Conservation (phyloP, 2,797 vertebrate genomes). For the Phoeniculus purpureus region DNA sequence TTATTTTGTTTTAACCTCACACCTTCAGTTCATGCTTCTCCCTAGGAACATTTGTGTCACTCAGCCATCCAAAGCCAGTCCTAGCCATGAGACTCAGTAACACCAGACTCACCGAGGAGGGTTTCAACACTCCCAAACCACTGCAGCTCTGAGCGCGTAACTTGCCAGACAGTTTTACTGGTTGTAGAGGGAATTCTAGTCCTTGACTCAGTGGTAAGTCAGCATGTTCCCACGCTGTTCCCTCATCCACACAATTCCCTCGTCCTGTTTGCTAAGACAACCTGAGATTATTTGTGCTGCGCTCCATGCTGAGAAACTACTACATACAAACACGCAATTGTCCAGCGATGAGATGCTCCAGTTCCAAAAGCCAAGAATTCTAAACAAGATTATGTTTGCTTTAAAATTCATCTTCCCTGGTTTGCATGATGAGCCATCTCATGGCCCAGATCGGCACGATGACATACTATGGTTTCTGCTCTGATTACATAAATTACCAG, state of each 20-base stretch:
- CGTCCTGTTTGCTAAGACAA: conserved; percentile 5
- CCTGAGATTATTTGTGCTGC: background rate
- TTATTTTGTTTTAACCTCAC: conserved; percentile 11
- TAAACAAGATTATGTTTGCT: background rate
- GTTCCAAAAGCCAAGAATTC: conserved; percentile 10
- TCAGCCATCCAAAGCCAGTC: background rate
- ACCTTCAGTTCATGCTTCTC: background rate
- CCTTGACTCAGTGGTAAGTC: conserved; percentile 33
- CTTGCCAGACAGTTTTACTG: conserved; percentile 22
- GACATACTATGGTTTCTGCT: background rate
- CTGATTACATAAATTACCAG: background rate
- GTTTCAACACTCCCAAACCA: conserved; percentile 30
- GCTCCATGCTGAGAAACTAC: background rate
- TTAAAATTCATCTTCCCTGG: background rate
- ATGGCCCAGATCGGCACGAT: background rate
- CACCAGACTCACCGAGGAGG: background rate
- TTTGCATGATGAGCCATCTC: conserved; percentile 4
- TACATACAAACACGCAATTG: background rate
- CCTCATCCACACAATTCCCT: conserved; percentile 32
- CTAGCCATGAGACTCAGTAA: background rate
- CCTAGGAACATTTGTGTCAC: conserved; percentile 14
- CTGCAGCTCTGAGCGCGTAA: background rate
- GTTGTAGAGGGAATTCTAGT: conserved; percentile 43
- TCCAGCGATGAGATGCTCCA: background rate
- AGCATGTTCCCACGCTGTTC: conserved; percentile 12